Conservation (phyloP, 2,888 invertebrate species). For the Tinea trinotella region DNA sequence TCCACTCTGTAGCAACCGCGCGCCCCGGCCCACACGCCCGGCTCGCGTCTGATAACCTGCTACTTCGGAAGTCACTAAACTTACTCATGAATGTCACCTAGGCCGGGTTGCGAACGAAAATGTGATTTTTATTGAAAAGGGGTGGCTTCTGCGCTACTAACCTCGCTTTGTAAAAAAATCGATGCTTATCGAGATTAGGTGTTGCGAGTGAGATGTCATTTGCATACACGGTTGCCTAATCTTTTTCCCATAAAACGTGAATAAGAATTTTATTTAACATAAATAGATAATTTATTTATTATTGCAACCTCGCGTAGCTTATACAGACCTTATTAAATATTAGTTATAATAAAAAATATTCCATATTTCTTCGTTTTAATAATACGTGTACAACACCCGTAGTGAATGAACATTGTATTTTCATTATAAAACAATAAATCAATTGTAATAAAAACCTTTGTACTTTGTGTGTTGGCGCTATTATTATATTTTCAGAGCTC, state of each 20-base stretch:
- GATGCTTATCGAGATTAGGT: constrained; percentile 36
- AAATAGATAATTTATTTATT: no score
- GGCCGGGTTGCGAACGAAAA: constrained; percentile 58
- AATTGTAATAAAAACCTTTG: no score
- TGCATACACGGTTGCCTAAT: background rate
- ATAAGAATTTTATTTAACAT: no score
- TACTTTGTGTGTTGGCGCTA: no score
- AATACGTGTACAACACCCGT: no score
- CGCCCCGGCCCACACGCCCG: constrained; percentile 32
- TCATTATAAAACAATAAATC: no score
- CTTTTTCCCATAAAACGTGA: background rate
- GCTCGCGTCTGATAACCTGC: constrained; percentile 64
- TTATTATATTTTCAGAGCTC: no score
- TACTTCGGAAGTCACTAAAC: constrained; percentile 72
- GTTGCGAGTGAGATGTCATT: constrained; percentile 8
- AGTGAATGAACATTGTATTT: no score
- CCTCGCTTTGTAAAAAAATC: constrained; percentile 49
- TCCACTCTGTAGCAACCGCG: constrained; percentile 30
- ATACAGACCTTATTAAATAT: no score
- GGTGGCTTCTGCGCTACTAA: constrained; percentile 46
- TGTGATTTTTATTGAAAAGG: constrained; percentile 64
- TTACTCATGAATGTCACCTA: constrained; percentile 62
- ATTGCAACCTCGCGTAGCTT: no score
- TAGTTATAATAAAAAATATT: no score
- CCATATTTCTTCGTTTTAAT: no score